Percentiles rank a stretch among this genome's conserved stretches.
These are phyloP conservation scores for Aptenodytes forsteri DNA, from an alignment of 2,113 vertebrate species.

Conservation along the genomic window DNA sequence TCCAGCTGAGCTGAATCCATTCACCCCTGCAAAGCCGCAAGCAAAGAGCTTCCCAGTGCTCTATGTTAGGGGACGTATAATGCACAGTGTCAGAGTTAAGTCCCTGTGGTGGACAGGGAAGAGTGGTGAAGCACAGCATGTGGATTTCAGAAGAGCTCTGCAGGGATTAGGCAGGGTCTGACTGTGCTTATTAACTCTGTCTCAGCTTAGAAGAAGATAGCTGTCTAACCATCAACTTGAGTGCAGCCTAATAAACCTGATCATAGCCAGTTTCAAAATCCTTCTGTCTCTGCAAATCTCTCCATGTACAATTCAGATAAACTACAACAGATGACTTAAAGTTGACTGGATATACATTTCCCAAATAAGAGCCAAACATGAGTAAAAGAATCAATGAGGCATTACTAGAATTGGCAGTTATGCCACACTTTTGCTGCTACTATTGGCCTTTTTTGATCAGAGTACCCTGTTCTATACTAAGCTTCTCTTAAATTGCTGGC, in stretches of 20 bases:
- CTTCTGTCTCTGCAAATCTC: background rate
- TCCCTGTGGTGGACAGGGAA: background rate
- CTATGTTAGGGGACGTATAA: accelerated
- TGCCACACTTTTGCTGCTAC: background rate
- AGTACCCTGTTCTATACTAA: background rate
- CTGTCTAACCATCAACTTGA: background rate
- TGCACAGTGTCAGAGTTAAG: background rate
- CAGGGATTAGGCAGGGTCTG: background rate
- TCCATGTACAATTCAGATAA: background rate
- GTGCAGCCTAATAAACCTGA: background rate
- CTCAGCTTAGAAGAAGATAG: background rate
- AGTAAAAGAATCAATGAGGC: background rate
- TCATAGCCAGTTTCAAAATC: background rate
- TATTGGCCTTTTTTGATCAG: background rate
- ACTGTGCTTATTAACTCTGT: background rate
- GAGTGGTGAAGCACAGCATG: background rate
- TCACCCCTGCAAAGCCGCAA: background rate
- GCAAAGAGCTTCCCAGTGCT: background rate
- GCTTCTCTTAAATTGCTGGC: background rate
- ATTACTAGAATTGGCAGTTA: background rate
- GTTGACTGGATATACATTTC: background rate
- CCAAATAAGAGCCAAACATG: background rate
- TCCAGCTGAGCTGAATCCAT: background rate
- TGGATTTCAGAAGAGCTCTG: background rate
- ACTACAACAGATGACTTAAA: background rate